These are phyloP conservation scores for Ctenoplectra terminalis DNA, from an alignment of 1,140 invertebrate species.

Conservation along the genomic window DNA sequence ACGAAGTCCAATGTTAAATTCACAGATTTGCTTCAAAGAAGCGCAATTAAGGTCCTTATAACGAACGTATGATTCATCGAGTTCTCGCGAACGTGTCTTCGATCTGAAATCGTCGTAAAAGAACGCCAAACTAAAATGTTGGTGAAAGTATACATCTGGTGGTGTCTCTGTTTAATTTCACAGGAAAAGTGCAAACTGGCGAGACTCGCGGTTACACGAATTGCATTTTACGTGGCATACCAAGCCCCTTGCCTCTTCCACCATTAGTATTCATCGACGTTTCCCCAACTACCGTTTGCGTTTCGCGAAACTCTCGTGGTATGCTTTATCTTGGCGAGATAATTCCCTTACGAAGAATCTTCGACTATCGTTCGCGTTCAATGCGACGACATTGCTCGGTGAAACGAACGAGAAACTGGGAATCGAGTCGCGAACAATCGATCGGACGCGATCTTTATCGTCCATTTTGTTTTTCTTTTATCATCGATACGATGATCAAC, in stretches of 20 bases:
- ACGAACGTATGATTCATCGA: not conserved
- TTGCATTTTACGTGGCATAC: conserved; percentile 1
- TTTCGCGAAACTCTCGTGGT: conserved; percentile 18
- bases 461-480: not conserved
- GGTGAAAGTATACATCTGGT: not conserved
- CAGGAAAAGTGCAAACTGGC: not conserved
- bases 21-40: not conserved
- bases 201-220: not conserved
- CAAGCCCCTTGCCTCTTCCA: not conserved
- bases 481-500: no score
- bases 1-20: not conserved
- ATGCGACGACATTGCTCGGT: not conserved
- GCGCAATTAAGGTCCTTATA: not conserved
- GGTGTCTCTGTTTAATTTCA: not conserved
- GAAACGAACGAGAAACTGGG: not conserved
- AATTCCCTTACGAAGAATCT: conserved; percentile 18
- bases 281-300: not conserved
- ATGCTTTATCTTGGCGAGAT: conserved; percentile 50
- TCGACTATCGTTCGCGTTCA: not conserved
- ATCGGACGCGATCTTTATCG: not conserved
- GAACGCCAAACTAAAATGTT: not conserved
- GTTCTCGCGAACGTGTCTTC: not conserved
- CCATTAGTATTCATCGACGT: not conserved
- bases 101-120: not conserved
- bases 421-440: not conserved